These are phyloP conservation scores for Nemotelus nigrinus DNA, from an alignment of 2,888 invertebrate species.

Conservation along the genomic window DNA sequence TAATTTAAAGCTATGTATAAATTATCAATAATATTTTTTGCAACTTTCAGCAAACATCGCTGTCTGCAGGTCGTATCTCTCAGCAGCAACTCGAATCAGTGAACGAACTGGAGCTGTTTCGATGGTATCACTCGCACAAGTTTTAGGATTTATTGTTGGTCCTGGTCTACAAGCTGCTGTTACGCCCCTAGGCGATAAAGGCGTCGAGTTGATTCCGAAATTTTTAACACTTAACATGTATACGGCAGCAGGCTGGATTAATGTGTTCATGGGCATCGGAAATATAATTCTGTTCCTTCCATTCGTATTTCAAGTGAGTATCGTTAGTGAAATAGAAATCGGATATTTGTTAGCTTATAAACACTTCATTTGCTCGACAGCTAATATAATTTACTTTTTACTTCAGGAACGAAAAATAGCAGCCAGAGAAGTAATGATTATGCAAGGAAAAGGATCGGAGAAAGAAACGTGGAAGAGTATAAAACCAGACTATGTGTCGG, in stretches of 20 bases:
- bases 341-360: background rate
- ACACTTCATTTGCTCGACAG: background rate
- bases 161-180: slow-evolving; percentile 85
- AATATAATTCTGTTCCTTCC: slow-evolving; percentile 82
- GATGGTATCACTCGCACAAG: slow-evolving; percentile 84
- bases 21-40: background rate
- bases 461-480: slow-evolving; percentile 76
- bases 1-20: background rate
- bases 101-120: slow-evolving; percentile 87
- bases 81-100: slow-evolving; percentile 80
- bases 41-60: slow-evolving; percentile 77
- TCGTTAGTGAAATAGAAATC: background rate
- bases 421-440: slow-evolving; percentile 79
- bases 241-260: slow-evolving; percentile 87
- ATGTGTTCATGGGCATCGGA: slow-evolving; percentile 76
- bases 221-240: slow-evolving; percentile 82
- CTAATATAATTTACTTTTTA: slow-evolving; percentile 22
- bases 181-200: slow-evolving; percentile 79
- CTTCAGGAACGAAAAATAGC: slow-evolving; percentile 75
- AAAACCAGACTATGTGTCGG: slow-evolving; percentile 79
- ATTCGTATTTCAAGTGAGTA: slow-evolving; percentile 71
- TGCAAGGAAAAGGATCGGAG: slow-evolving; percentile 76
- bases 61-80: slow-evolving; percentile 84
- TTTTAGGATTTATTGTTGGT: slow-evolving; percentile 86
- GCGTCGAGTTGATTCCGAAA: slow-evolving; percentile 67